These are phyloP conservation scores for Oasisia sp. DNA, from an alignment of 2,888 invertebrate species.

Conservation along the genomic window DNA sequence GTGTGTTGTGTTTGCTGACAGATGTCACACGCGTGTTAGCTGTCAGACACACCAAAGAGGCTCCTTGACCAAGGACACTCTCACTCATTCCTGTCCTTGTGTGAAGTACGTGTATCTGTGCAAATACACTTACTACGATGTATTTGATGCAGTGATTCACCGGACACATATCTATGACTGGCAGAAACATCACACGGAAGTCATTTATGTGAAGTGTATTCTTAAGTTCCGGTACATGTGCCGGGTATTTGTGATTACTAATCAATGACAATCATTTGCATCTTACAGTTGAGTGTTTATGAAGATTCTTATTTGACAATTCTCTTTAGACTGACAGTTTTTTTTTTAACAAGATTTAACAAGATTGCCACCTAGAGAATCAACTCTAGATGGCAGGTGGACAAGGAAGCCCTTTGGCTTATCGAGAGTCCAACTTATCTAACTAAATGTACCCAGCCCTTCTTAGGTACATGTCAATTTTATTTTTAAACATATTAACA, in stretches of 20 bases:
- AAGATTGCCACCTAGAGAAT: too few relatives aligned
- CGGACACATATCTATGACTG: not conserved
- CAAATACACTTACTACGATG: not conserved
- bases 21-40: too few relatives aligned
- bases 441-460: too few relatives aligned
- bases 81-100: not conserved
- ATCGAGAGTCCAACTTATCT: too few relatives aligned
- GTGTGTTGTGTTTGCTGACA: too few relatives aligned
- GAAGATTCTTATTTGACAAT: not conserved
- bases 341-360: too few relatives aligned
- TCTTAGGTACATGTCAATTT: too few relatives aligned
- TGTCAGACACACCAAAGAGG: not conserved
- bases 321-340: not conserved
- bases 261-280: too few relatives aligned
- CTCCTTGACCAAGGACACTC: not conserved
- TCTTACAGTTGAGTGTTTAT: not conserved
- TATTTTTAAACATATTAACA: too few relatives aligned
- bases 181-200: not conserved
- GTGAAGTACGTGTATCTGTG: not conserved
- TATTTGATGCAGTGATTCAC: not conserved
- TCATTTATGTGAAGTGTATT: not conserved
- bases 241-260: not conserved
- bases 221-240: not conserved
- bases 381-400: too few relatives aligned
- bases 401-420: too few relatives aligned